Base-by-base conservation (phyloP, 30 jellyfish, hydroid and myxozoan genomes). In the Clytia hemisphaerica region DNA sequence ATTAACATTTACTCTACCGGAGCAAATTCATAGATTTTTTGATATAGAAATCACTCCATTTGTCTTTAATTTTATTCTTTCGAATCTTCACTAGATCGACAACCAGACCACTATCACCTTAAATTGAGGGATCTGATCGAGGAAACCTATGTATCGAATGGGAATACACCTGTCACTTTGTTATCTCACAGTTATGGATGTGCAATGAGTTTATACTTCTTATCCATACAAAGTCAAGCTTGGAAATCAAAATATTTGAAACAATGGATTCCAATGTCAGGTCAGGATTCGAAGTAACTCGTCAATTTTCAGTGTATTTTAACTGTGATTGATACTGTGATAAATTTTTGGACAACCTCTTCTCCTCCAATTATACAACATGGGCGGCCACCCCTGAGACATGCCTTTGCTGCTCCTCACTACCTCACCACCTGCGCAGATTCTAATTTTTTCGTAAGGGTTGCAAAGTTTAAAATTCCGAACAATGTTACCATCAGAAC, bases 181-280 rank as follows among this genome's bases (percentile, higher is more conserved):
- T 60, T 58, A 4, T 73, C 85, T 4, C 85, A 61, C 75, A 57
- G 85, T 49, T 73, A 57, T 36, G 83, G 83, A 16, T 49, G 60
- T 30, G 32, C 75, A 10, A 49, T 73, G 14, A 61, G 73, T 14
- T 19, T 73, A 19, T 60, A 47, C 32, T 71, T 71, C 57, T 54
- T 71, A 7, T 54, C 78, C 29, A 25, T 22, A 29, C 59, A 24
- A 71, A 15, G 35, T 15, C 24, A 0, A 7, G 61, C 50, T 26
- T 71, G 83, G 83, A 71, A 71, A 54, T 1, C 19, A 9, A 55
- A 47, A n/a, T 71, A 71, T 48, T 19, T 71, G 14, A 50, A 71
- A 71, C 83, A 71, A 36, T 71, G 83, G 83, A 55, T 71, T 35
- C 31, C 83, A 12, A 25, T 71, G 27, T 49, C 83, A 49, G 83